Evolutionary conservation across 2,113 vertebrate genomes (phyloP).

Genomic region (Pteronura brasiliensis): DNA sequence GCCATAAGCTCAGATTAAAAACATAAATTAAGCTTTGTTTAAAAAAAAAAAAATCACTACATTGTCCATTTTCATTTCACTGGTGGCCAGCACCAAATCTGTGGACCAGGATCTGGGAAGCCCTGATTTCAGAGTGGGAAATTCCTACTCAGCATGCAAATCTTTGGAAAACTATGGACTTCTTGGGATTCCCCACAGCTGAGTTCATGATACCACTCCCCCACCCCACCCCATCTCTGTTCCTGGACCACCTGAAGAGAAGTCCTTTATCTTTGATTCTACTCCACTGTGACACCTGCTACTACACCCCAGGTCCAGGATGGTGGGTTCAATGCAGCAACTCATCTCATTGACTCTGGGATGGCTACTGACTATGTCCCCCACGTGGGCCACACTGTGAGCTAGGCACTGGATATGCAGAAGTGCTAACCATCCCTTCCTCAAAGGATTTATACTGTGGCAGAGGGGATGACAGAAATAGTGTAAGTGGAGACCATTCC

Average conservation of each 20-base stretch:
- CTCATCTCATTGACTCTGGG: not conserved
- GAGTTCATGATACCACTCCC: not conserved
- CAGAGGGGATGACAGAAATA: not conserved
- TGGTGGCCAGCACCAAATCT: not conserved
- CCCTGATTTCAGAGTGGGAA: not conserved
- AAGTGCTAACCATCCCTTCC: not conserved
- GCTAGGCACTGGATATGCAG: too few species aligned
- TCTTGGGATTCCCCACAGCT: not conserved
- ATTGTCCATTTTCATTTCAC: not conserved
- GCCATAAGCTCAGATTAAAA: conserved; percentile 57
- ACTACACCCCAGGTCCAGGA: not conserved
- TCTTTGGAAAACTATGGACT: not conserved
- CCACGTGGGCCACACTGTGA: accelerated
- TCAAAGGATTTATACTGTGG: too few species aligned
- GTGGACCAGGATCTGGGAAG: not conserved
- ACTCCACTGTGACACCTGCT: not conserved
- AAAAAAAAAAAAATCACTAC: not conserved
- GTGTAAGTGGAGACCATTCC: too few species aligned
- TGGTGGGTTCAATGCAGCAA: not conserved
- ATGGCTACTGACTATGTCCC: accelerated
- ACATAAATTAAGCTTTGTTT: conserved; percentile 50
- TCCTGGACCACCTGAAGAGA: not conserved
- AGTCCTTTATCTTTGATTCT: not conserved
- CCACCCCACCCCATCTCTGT: not conserved
- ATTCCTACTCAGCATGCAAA: not conserved